Base-by-base conservation (phyloP, 1,140 invertebrate species). In the Dendrolimus kikuchii region DNA sequence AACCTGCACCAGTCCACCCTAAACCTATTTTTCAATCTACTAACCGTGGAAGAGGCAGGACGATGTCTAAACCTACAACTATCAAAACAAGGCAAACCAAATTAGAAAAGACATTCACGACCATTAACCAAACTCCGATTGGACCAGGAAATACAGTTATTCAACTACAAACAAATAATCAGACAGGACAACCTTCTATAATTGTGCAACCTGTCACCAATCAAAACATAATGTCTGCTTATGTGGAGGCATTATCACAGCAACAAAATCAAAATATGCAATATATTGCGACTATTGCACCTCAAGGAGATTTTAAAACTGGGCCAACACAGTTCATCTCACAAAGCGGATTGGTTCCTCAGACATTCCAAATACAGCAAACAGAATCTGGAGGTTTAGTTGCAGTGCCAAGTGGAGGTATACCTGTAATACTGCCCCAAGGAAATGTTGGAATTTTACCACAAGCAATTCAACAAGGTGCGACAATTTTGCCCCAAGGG, bases 221-320 rank as follows among this genome's bases (percentile, higher is more conserved):
- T 49, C 89, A 90, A 48, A 91, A 90, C 62, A 89, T 92, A 56
- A 89, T 93, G 81, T 92, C 92, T 4, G 91, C 92, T 4, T 93
- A 92, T 78, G 90, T 93, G 0, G 91, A 93, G 64, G 88, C 91
- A 3, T 81, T 92, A 62, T 91, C 91, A 46, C 90, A 91, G 60
- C 91, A 91, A 54, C 89, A 91, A 37, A 91, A 90, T 53, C 91
- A 92, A 66, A 92, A 91, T 74, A 84, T 93, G 68, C 92, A 93
- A 67, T 93, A 93, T 54, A 91, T 93, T 48, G 89, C 92, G n/a
- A 90, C 91, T 5, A 90, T 92, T 57, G 88, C 90, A 68, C 86
- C 90, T 62, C 79, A 91, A 89, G 63, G 72, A 66, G 64, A 88
- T 10, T 90, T 89, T 53, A 91, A 91, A 62, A 88, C 89, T 36